These are phyloP conservation scores for Homarus gammarus DNA, from an alignment of 2,888 invertebrate species.

Conservation along the genomic window DNA sequence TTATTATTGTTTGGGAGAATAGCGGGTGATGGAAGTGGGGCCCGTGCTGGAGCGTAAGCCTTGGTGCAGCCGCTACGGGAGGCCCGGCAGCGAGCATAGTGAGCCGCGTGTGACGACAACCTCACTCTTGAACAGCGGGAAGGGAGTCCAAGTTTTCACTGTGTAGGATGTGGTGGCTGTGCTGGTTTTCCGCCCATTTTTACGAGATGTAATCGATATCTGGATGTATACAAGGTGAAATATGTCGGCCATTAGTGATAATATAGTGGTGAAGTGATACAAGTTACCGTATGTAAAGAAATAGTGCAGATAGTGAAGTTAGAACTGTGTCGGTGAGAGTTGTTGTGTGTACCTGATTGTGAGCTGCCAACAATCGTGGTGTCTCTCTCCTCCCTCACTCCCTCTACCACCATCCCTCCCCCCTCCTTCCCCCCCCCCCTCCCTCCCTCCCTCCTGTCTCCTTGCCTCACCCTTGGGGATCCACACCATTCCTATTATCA, in stretches of 20 bases:
- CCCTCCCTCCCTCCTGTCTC: not conserved
- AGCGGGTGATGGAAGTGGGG: not conserved
- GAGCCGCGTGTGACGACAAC: constrained; percentile 33
- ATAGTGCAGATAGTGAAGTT: constrained; percentile 15
- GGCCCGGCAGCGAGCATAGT: constrained; percentile 44
- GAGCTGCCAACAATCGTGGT: constrained; percentile 30
- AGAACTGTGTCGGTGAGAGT: constrained; percentile 52
- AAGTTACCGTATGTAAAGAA: not conserved
- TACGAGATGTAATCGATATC: not conserved
- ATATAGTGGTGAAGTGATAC: not conserved
- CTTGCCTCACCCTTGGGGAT: too few species aligned
- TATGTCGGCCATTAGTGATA: not conserved
- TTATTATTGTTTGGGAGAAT: too few species aligned
- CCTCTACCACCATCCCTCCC: not conserved
- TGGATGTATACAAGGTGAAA: constrained; percentile 27
- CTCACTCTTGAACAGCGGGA: constrained; percentile 51
- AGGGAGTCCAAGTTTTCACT: constrained; percentile 53
- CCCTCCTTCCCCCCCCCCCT: not conserved
- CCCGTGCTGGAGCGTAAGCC: not conserved
- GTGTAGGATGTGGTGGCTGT: constrained; percentile 26
- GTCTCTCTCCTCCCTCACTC: constrained; percentile 10
- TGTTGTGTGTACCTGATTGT: constrained; percentile 47
- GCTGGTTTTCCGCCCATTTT: constrained; percentile 4
- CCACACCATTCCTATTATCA: too few species aligned
- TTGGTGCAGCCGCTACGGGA: constrained; percentile 49